phyloP scores from a whole-genome alignment of 1,140 invertebrate genomes.

The Saccostrea cuccullata region DNA sequence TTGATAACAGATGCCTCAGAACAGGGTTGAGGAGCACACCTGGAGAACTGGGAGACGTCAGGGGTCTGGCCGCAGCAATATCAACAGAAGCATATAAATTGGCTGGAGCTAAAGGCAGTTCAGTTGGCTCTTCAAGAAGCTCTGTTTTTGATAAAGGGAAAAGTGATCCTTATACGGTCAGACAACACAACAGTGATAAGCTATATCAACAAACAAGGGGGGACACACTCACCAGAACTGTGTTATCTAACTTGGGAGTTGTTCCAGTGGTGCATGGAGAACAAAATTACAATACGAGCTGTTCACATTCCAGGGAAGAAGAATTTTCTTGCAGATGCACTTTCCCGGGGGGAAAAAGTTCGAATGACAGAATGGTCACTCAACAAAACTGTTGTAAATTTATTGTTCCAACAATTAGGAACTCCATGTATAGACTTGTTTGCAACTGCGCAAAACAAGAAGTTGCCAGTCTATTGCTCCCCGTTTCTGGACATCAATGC shows the following conservation, averaged over 20 bases:
- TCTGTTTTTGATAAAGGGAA: background rate
- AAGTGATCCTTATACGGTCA: too few species aligned
- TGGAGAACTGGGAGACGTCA: too few species aligned
- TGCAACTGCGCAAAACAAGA: background rate
- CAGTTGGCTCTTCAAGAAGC: background rate
- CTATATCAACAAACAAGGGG: too few species aligned
- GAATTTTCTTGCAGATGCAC: background rate
- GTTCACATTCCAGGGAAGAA: background rate
- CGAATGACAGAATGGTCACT: background rate
- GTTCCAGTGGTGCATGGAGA: background rate
- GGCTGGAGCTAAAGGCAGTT: background rate
- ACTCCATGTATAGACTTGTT: background rate
- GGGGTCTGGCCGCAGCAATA: background rate
- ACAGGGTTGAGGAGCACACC: too few species aligned
- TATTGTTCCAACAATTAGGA: background rate
- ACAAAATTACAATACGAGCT: background rate
- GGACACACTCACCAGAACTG: background rate
- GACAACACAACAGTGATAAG: background rate
- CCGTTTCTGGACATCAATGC: too few species aligned
- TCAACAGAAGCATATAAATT: background rate
- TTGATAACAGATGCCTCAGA: too few species aligned
- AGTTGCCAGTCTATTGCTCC: background rate
- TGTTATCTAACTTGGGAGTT: background rate
- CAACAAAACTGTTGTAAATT: background rate
- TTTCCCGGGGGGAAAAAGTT: background rate